phyloP scores from a whole-genome alignment of 2,113 vertebrate species.

The Vireo altiloquus region DNA sequence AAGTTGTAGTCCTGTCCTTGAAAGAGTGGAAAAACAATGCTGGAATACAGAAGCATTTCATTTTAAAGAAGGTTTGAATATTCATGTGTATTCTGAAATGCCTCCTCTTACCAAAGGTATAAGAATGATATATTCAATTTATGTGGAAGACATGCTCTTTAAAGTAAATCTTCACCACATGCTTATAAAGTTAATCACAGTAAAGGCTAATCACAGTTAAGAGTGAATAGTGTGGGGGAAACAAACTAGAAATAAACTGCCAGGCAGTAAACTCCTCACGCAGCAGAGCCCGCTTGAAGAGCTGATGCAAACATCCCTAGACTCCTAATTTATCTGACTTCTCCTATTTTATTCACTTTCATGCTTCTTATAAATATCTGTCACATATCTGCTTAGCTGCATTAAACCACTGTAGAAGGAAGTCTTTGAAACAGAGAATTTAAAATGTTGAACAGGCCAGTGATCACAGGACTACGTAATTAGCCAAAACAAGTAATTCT shows the following conservation, averaged over 20 bases:
- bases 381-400: constrained; percentile 49
- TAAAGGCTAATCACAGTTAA: constrained; percentile 20
- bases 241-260: constrained; percentile 29
- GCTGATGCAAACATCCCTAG: constrained; percentile 9
- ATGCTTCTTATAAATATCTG: constrained; percentile 56
- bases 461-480: constrained; percentile 49
- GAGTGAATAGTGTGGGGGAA: not conserved
- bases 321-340: constrained; percentile 64
- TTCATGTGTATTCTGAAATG: not conserved
- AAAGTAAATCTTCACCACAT: not conserved
- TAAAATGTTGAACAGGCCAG: constrained; percentile 31
- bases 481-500: constrained; percentile 46
- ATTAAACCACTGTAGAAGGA: constrained; percentile 17
- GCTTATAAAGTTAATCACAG: constrained; percentile 1
- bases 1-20: not conserved
- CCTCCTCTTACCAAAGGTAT: not conserved
- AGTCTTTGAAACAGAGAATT: constrained; percentile 44
- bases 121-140: not conserved
- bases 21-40: not conserved
- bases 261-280: constrained; percentile 9
- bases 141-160: not conserved
- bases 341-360: constrained; percentile 65
- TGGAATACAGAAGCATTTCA: not conserved
- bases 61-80: constrained; percentile 1
- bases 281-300: constrained; percentile 10